These are phyloP conservation scores for Magallana angulata DNA, from an alignment of 1,140 invertebrate genomes.

Conservation along the genomic window DNA sequence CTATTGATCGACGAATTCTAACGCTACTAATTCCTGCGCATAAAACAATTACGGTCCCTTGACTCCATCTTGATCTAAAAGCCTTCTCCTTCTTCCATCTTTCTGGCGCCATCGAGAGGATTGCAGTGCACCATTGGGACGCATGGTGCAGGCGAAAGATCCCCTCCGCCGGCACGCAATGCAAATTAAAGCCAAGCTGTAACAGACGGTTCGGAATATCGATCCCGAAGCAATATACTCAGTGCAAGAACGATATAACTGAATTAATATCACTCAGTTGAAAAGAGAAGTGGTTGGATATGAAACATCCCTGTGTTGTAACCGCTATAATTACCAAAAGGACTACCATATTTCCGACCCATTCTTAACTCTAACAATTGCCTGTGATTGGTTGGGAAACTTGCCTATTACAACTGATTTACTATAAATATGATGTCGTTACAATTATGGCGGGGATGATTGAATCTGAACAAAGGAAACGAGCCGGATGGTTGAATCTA, in stretches of 20 bases:
- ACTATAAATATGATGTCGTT: too few relatives aligned
- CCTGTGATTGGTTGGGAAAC: too few relatives aligned
- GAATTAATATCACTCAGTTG: not conserved
- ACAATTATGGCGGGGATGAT: too few relatives aligned
- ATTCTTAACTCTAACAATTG: too few relatives aligned
- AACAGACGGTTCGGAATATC: constrained; percentile 27
- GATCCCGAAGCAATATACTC: constrained; percentile 8
- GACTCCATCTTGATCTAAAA: not conserved
- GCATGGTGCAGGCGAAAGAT: not conserved
- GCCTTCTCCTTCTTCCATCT: constrained; percentile 6
- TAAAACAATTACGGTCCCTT: constrained; percentile 8
- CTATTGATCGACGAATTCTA: not conserved
- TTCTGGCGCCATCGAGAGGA: constrained; percentile 1
- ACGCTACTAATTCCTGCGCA: constrained; percentile 12
- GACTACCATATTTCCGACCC: too few relatives aligned
- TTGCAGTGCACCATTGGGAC: not conserved
- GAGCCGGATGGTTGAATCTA: too few relatives aligned
- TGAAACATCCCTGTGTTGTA: not conserved
- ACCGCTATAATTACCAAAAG: too few relatives aligned
- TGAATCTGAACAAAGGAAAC: too few relatives aligned
- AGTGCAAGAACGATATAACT: not conserved
- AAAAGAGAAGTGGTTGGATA: not conserved
- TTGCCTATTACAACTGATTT: too few relatives aligned
- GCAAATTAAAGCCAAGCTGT: not conserved
- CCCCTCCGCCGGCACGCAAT: constrained; percentile 7